phyloP scores from a whole-genome alignment of 2,888 invertebrate species.

The Pyrrhia umbra region DNA sequence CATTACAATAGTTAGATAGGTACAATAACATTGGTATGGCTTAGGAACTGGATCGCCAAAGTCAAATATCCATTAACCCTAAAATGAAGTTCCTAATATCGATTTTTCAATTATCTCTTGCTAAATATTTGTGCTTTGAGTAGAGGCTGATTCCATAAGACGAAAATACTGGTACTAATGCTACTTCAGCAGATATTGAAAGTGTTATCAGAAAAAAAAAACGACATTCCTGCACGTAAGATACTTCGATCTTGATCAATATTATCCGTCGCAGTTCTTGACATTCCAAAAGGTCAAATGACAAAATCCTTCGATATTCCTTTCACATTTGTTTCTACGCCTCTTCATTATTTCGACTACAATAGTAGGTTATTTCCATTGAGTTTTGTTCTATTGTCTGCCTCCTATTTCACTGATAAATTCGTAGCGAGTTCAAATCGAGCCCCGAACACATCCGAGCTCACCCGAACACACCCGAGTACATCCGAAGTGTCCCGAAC shows the following conservation, averaged over 20 bases:
- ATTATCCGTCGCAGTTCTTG: conserved; percentile 17
- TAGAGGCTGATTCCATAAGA: too few relatives aligned
- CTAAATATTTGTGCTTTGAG: too few relatives aligned
- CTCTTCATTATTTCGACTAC: conserved; percentile 49
- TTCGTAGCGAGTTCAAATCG: conserved; percentile 30
- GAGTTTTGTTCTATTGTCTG: conserved; percentile 45
- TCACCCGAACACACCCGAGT: conserved; percentile 37
- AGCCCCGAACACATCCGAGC: conserved; percentile 36
- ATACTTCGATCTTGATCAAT: conserved; percentile 3
- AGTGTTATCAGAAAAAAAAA: not conserved
- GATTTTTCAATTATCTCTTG: too few relatives aligned
- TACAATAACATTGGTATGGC: too few relatives aligned
- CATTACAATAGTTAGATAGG: too few relatives aligned
- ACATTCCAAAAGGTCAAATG: conserved; percentile 26
- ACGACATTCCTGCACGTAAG: not conserved
- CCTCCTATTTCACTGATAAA: conserved; percentile 37
- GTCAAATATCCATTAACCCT: too few relatives aligned
- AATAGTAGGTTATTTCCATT: conserved; percentile 44
- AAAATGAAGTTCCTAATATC: too few relatives aligned
- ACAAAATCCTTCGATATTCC: conserved; percentile 22
- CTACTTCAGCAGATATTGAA: too few relatives aligned
- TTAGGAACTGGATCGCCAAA: too few relatives aligned
- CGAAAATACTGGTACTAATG: too few relatives aligned
- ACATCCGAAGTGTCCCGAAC: conserved; percentile 31
- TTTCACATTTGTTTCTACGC: conserved; percentile 37